Conservation (phyloP, 2,113 vertebrate species). For the Oreamnos americanus region DNA sequence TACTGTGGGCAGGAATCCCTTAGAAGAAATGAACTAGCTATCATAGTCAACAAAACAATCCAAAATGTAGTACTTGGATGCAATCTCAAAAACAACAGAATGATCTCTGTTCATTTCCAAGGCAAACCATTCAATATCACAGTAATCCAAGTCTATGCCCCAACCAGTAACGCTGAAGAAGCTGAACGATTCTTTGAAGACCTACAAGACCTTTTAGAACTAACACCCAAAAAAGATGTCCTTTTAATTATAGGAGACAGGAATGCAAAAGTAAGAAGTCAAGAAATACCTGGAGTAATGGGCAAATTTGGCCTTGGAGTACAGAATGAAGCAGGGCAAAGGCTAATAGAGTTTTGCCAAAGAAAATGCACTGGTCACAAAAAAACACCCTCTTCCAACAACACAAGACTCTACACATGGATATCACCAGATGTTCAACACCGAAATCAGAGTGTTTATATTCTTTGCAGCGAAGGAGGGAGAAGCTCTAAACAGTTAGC, state of each 20-base stretch:
- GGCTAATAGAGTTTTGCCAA: neutral
- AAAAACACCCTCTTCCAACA: neutral
- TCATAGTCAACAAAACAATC: neutral
- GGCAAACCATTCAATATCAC: neutral
- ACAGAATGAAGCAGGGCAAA: neutral
- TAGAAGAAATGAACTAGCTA: neutral
- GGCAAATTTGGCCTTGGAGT: neutral
- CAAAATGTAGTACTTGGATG: neutral
- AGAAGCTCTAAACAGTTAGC: neutral
- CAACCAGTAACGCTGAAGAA: neutral
- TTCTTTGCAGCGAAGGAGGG: neutral
- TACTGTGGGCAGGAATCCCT: neutral
- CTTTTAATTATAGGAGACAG: neutral
- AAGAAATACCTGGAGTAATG: neutral
- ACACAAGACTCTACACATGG: neutral
- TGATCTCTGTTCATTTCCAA: neutral
- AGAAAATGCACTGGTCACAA: neutral
- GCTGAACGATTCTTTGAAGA: rapidly evolving
- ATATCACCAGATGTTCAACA: neutral
- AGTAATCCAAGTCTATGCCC: neutral
- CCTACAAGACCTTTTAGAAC: neutral
- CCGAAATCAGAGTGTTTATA: neutral
- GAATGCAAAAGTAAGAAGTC: neutral
- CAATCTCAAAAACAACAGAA: neutral
- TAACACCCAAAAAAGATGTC: neutral